Evolutionary conservation across 2,113 vertebrate species (phyloP), one percentile per base, ranked within the genome.

Genomic region (Polypterus senegalus): DNA sequence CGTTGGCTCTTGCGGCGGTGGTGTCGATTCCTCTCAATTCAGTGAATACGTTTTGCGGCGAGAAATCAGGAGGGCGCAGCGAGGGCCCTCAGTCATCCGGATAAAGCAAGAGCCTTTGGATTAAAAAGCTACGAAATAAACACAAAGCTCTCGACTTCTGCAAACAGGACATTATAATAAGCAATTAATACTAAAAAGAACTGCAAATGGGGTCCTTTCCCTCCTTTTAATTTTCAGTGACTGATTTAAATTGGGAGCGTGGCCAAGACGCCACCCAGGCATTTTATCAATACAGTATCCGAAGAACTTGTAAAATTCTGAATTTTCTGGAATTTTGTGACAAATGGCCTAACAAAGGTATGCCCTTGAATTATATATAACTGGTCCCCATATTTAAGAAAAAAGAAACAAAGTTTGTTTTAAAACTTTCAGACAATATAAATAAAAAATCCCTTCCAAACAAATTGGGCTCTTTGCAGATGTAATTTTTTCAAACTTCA

Each of bases 21-120:
- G 95, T 3, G 91, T 91, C 67, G 95, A 97, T 83, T 92, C 93
- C 9, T 94, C 94, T 61, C 92, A 95, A 79, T 97, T 98, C 81
- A 94, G 89, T 66, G 93, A 97, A 82, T 97, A 95, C 9, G 80
- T 95, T 70, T 83, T 98, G 57, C 84, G 83, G 64, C 80, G 93
- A 76, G 90, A 92, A 69, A 74, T 87, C 75, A 84, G 81, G 76
- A 79, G 85, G 76, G 82, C 82, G 64, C 85, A 87, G 77, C 83
- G 76, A 1, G 77, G 78, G 5, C 80, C 86, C 52, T 86, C 86
- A 1, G 87, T 89, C 77, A 86, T 88, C 80, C 84, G 79, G 70
- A 87, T 97, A 83, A 97, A 98, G 82, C 88, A 93, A 69, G 92
- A 98, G 71, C 82, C 86, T 63, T 78, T 89, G 83, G 88, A 94